phyloP scores from a whole-genome alignment of 2,113 vertebrate genomes.

The Protomyctophum bolini region DNA sequence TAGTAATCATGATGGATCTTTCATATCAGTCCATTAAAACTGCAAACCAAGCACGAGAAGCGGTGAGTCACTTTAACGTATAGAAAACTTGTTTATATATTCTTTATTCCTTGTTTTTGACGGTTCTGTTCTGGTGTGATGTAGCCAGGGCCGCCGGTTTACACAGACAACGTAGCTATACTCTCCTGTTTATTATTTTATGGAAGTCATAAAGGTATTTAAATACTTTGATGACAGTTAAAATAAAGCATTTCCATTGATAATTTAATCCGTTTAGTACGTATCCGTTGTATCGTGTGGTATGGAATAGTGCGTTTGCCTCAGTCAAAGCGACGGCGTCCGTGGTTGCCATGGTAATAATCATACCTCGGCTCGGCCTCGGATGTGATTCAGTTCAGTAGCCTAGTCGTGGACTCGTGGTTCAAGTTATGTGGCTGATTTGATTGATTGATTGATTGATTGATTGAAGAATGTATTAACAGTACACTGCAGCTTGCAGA shows the following conservation, averaged over 20 bases:
- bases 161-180: background rate
- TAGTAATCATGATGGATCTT: constrained; percentile 75
- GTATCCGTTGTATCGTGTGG: background rate
- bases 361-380: too few relatives aligned
- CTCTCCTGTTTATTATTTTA: background rate
- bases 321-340: constrained; percentile 29
- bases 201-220: background rate
- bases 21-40: constrained; percentile 80
- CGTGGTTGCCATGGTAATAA: constrained; percentile 61
- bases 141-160: background rate
- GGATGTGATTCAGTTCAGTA: too few relatives aligned
- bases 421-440: too few relatives aligned
- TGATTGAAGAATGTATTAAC: too few relatives aligned
- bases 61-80: constrained; percentile 72
- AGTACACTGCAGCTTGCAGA: too few relatives aligned
- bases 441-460: too few relatives aligned
- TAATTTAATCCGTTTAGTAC: constrained; percentile 8
- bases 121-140: background rate
- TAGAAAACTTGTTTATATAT: background rate
- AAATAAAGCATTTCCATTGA: background rate
- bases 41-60: constrained; percentile 79
- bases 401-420: too few relatives aligned
- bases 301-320: background rate
- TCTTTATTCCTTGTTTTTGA: too few relatives aligned
- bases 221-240: background rate